phyloP scores from a whole-genome alignment of 2,113 vertebrate species.

The Stigmatopora argus region DNA sequence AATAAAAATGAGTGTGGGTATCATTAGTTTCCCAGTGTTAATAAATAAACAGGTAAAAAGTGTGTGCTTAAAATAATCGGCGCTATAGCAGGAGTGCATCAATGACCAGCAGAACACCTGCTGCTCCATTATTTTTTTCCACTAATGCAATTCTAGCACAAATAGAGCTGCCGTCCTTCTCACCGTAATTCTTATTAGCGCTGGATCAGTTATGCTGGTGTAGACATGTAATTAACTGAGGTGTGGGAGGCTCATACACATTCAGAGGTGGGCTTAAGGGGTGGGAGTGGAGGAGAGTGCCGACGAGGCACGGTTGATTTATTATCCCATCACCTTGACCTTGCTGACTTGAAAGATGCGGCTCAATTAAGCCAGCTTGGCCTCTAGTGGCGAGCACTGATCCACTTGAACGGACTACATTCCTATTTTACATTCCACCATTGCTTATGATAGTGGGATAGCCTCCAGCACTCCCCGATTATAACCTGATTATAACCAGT shows the following conservation, averaged over 20 bases:
- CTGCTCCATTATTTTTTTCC: constrained; percentile 1
- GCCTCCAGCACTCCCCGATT: too few species aligned
- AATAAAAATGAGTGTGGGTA: too few species aligned
- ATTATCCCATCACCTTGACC: constrained; percentile 68
- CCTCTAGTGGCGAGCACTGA: constrained; percentile 30
- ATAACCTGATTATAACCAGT: too few species aligned
- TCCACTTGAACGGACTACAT: constrained; percentile 32
- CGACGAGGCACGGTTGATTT: constrained; percentile 51
- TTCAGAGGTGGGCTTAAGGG: background rate
- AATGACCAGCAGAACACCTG: background rate
- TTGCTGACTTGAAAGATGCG: constrained; percentile 52
- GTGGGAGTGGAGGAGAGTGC: constrained; percentile 15
- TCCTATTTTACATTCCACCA: background rate
- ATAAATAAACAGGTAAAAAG: too few species aligned
- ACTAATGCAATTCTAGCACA: constrained; percentile 25
- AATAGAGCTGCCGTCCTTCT: constrained; percentile 24
- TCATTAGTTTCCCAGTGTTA: too few species aligned
- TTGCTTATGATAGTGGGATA: background rate
- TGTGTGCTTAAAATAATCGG: too few species aligned
- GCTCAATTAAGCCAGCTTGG: constrained; percentile 62
- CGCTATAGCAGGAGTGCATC: too few species aligned
- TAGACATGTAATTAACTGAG: constrained; percentile 63
- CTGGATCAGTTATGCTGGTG: constrained; percentile 55
- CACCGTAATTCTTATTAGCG: constrained; percentile 55
- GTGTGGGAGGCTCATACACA: background rate